Evolutionary conservation across 2,113 vertebrate species (phyloP).

Genomic region (Parotia lawesii): DNA sequence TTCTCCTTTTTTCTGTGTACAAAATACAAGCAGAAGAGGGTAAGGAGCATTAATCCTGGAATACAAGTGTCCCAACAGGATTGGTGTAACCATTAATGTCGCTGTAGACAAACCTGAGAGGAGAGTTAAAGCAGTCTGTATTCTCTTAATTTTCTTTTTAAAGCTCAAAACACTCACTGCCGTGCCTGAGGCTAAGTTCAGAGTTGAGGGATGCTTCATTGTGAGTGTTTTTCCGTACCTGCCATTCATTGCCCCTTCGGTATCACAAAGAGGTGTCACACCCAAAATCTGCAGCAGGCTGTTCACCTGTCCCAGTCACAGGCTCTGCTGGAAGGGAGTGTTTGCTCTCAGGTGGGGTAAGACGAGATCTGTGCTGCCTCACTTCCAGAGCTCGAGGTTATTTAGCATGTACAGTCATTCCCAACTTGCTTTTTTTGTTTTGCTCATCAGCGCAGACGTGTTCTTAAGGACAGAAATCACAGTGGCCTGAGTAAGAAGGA

Average conservation of each 20-base stretch:
- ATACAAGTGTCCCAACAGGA: not conserved
- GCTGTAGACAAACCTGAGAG: not conserved
- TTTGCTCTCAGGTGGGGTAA: not conserved
- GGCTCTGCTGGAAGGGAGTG: not conserved
- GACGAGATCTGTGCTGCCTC: accelerated
- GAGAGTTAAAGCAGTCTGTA: not conserved
- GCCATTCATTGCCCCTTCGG: accelerated
- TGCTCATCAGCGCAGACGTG: not conserved
- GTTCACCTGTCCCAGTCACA: not conserved
- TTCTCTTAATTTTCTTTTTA: not conserved
- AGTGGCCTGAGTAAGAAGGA: not conserved
- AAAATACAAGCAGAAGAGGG: not conserved
- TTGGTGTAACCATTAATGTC: not conserved
- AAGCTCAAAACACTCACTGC: not conserved
- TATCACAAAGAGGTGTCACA: not conserved
- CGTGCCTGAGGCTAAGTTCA: not conserved
- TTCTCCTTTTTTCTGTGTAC: not conserved
- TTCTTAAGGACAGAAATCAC: not conserved
- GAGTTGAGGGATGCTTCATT: not conserved
- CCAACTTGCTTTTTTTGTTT: not conserved
- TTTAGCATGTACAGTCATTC: not conserved
- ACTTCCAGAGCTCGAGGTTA: not conserved
- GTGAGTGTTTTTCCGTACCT: not conserved
- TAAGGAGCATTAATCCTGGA: not conserved
- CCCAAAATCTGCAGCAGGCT: not conserved